Evolutionary conservation across 2,113 vertebrate genomes (phyloP).

Genomic region (Boulengerochromis microlepis): DNA sequence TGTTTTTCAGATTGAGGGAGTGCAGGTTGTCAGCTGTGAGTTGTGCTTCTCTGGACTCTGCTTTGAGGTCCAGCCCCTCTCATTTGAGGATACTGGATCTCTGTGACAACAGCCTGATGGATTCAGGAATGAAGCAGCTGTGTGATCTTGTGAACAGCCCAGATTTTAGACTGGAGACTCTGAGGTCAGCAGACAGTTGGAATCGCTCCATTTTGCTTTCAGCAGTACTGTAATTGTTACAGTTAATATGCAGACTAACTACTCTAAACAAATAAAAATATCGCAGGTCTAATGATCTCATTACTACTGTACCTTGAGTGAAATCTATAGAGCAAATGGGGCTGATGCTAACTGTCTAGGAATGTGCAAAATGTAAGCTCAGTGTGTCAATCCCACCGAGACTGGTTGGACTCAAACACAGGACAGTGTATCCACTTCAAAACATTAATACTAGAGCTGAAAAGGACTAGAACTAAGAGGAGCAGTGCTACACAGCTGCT

Average conservation of each 20-base stretch:
- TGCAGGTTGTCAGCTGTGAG: not conserved
- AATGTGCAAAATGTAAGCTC: not conserved
- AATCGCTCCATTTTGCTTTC: not conserved
- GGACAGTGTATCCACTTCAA: not conserved
- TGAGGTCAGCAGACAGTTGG: not conserved
- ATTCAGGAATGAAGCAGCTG: not conserved
- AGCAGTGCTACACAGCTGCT: not conserved
- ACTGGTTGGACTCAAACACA: not conserved
- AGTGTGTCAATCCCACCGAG: not conserved
- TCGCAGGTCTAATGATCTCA: fast-evolving
- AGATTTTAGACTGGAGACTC: not conserved
- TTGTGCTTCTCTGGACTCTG: not conserved
- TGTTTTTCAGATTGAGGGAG: not conserved
- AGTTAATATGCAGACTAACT: not conserved
- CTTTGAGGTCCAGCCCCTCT: not conserved
- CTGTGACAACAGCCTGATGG: not conserved
- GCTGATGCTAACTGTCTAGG: not conserved
- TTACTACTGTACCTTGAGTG: not conserved
- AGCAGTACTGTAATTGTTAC: not conserved
- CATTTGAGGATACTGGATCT: not conserved
- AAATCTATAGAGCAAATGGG: not conserved
- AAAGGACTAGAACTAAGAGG: not conserved
- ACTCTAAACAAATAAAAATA: not conserved
- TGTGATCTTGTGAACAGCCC: not conserved
- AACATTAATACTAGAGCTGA: not conserved